Conservation (phyloP, 2,113 vertebrate genomes). For the Saguinus imperator region DNA sequence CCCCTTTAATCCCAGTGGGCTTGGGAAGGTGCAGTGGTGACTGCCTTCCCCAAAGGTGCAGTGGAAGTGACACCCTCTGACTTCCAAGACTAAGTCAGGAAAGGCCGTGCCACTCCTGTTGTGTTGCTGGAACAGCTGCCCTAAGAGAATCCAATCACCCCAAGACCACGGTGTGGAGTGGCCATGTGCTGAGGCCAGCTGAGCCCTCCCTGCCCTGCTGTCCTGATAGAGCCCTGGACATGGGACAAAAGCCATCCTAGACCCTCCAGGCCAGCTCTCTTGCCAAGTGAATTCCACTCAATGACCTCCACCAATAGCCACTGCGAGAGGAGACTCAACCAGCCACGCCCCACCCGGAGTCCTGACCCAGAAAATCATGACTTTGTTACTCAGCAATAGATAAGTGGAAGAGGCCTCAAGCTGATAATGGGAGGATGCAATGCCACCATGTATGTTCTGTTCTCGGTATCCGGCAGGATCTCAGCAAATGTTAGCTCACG, state of each 20-base stretch:
- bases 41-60: rapidly evolving
- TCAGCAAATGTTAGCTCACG: not conserved
- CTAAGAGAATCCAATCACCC: rapidly evolving
- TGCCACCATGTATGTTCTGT: not conserved
- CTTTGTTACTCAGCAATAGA: not conserved
- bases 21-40: too few species aligned
- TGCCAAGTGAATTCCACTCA: rapidly evolving
- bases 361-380: not conserved
- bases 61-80: not conserved
- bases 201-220: not conserved
- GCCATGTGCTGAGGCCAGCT: not conserved
- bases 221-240: rapidly evolving
- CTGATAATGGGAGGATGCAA: not conserved
- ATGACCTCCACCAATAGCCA: rapidly evolving
- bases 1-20: too few species aligned
- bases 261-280: too few species aligned
- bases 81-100: not conserved
- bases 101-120: not conserved
- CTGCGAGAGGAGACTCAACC: not conserved
- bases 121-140: too few species aligned
- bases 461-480: not conserved
- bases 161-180: rapidly evolving
- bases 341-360: not conserved
- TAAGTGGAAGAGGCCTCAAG: not conserved
- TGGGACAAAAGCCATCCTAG: not conserved